phyloP scores from a whole-genome alignment of 2,888 invertebrate genomes.

The Cephus nigrinus region DNA sequence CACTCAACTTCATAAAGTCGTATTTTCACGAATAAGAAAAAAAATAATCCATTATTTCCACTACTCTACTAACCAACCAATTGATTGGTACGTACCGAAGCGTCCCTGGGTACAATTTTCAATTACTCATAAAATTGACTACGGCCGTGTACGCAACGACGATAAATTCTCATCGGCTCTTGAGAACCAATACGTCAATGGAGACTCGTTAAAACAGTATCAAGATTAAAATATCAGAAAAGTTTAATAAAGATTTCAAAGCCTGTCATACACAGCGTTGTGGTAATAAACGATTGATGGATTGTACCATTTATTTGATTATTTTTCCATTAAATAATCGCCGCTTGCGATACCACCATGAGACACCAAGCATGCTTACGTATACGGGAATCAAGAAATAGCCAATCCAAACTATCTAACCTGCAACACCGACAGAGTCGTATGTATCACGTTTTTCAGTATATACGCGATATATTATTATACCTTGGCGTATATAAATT shows the following conservation, averaged over 20 bases:
- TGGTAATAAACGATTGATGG: not conserved
- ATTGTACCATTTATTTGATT: not conserved
- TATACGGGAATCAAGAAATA: not conserved
- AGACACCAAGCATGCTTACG: not conserved
- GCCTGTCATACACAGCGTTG: not conserved
- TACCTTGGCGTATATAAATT: not conserved
- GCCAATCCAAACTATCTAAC: not conserved
- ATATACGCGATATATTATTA: not conserved
- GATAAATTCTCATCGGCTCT: not conserved
- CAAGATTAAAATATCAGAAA: not conserved
- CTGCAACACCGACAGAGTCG: not conserved
- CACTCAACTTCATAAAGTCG: not conserved
- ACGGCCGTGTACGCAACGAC: not conserved
- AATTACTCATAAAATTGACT: not conserved
- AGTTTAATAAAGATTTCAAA: not conserved
- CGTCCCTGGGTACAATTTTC: not conserved
- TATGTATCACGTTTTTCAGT: not conserved
- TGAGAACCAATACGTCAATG: not conserved
- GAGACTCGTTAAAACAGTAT: not conserved
- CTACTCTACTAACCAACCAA: not conserved
- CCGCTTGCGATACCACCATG: not conserved
- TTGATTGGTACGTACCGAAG: not conserved
- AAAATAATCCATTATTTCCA: not conserved
- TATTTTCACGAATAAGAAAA: not conserved
- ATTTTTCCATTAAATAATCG: not conserved